These are phyloP conservation scores for Ariolimax columbianus DNA, from an alignment of 2,888 invertebrate genomes.

Conservation along the genomic window DNA sequence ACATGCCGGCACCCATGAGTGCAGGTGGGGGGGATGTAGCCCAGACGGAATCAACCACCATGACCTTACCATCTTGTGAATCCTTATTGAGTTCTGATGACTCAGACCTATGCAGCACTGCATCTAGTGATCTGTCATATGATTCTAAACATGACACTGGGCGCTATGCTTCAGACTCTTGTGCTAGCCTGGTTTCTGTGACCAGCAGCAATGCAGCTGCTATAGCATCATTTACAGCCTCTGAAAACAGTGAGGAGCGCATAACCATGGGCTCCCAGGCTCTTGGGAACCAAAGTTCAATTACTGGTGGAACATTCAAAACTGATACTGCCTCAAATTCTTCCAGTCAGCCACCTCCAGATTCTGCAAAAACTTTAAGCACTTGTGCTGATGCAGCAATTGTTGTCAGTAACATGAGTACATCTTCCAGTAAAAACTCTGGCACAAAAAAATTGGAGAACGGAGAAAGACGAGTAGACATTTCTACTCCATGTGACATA, in stretches of 20 bases:
- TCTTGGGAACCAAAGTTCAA: slow-evolving; percentile 25
- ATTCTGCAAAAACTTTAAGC: slow-evolving; percentile 11
- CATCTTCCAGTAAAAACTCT: slow-evolving; percentile 46
- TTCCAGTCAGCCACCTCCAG: slow-evolving; percentile 37
- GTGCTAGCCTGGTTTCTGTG: slow-evolving; percentile 29
- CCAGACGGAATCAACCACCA: slow-evolving; percentile 28
- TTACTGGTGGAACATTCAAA: slow-evolving; percentile 12
- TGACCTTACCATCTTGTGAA: slow-evolving; percentile 37
- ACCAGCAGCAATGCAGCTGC: slow-evolving; percentile 28
- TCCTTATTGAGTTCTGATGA: slow-evolving; percentile 31
- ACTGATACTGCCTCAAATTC: slow-evolving; percentile 32
- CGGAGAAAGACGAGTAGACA: slow-evolving; percentile 16
- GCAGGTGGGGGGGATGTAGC: slow-evolving; percentile 2
- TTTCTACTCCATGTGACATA: slow-evolving; percentile 9
- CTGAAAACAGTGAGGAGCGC: slow-evolving; percentile 23
- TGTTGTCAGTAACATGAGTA: slow-evolving; percentile 15
- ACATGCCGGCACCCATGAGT: slow-evolving; percentile 21
- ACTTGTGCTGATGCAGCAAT: slow-evolving; percentile 5
- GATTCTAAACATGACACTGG: slow-evolving; percentile 36
- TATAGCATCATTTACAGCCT: slow-evolving; percentile 19
- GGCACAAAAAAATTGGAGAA: slow-evolving; percentile 13
- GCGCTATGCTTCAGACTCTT: slow-evolving; percentile 12
- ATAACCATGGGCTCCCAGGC: slow-evolving; percentile 4
- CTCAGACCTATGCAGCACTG: slow-evolving; percentile 42
- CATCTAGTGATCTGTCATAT: slow-evolving; percentile 42